These are phyloP conservation scores for Sula dactylatra DNA, from an alignment of 2,113 vertebrate genomes.

Conservation along the genomic window DNA sequence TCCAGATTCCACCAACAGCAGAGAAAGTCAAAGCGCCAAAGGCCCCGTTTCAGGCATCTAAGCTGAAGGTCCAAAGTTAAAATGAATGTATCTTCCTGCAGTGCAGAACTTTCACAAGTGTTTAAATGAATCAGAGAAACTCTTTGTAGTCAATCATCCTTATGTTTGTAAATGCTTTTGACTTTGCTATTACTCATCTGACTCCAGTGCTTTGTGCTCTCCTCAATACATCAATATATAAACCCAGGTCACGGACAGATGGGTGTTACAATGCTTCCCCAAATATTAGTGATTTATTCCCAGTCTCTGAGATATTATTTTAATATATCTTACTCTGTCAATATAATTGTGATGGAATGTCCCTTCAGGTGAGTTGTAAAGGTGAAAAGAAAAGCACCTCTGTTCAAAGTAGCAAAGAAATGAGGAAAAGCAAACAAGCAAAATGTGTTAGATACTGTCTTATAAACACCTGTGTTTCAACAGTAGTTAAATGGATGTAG, in stretches of 20 bases:
- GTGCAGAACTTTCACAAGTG: background rate
- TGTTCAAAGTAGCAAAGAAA: background rate
- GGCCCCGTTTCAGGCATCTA: background rate
- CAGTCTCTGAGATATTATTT: slow-evolving; percentile 14
- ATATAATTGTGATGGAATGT: slow-evolving; percentile 65
- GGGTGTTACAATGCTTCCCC: slow-evolving; percentile 35
- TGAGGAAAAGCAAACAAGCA: background rate
- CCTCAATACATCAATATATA: slow-evolving; percentile 37
- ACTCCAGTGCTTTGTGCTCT: slow-evolving; percentile 7
- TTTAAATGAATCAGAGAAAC: background rate
- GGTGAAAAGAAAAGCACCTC: slow-evolving; percentile 23
- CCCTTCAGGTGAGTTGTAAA: slow-evolving; percentile 56
- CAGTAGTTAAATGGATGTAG: background rate
- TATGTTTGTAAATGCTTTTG: background rate
- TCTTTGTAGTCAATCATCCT: slow-evolving; percentile 7
- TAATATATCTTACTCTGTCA: slow-evolving; percentile 65
- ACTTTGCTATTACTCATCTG: slow-evolving; percentile 5
- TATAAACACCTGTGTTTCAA: background rate
- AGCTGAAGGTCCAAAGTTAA: background rate
- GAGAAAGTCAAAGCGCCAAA: background rate
- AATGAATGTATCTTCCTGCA: accelerated
- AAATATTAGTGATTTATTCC: slow-evolving; percentile 63
- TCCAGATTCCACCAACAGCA: background rate
- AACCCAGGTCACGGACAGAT: slow-evolving; percentile 21
- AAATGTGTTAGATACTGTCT: background rate